Evolutionary conservation across 2,888 invertebrate species (phyloP), one percentile per base, ranked within the genome.

Genomic region (Lasioglossum leucozonium): DNA sequence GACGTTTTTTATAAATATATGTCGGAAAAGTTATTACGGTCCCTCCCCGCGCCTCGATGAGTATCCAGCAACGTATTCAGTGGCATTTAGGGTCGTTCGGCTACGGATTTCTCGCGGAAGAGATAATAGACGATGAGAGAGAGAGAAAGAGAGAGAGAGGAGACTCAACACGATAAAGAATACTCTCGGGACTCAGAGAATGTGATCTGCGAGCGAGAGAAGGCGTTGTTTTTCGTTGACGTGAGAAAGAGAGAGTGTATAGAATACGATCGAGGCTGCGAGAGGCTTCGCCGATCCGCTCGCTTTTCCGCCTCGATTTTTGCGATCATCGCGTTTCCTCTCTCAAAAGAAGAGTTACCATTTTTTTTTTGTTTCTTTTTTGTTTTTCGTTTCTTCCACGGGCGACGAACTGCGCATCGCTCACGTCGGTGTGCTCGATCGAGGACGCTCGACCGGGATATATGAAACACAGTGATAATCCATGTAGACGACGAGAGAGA

Each of bases 1-100:
- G 51, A 67, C 72, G 34, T 37, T 73, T 69, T 81, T 87, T 86
- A 79, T 73, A n/a, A n/a, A 80, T 77, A 16, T 22, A 82, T 62
- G 6, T 40, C 44, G 58, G 58, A 18, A 62, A 55, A 55, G 22
- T n/a, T 18, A 18, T 30, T 34, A 62, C 30, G 55, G 55, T 55
- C 62, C 30, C 62, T 3, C 30, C 8, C 30, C 16, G 62, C 34
- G 62, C 18, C 62, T 62, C 62, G 62, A 62, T 62, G 18, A 62
- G 62, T 62, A n/a, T 55, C 55, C n/a, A 4, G n/a, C 11, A 55
- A 55, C 55, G 55, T 55, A 55, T n/a, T 55, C 55, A n/a, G 55
- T 65, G 42, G 69, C 47, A 65, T 82, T 77, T 74, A 51, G 58
- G 8, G 40, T 69, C 44, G 13, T 71, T 73, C n/a, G 18, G 62